These are phyloP conservation scores for Rhamphomyia laevipes DNA, from an alignment of 2,888 invertebrate species.

Conservation along the genomic window DNA sequence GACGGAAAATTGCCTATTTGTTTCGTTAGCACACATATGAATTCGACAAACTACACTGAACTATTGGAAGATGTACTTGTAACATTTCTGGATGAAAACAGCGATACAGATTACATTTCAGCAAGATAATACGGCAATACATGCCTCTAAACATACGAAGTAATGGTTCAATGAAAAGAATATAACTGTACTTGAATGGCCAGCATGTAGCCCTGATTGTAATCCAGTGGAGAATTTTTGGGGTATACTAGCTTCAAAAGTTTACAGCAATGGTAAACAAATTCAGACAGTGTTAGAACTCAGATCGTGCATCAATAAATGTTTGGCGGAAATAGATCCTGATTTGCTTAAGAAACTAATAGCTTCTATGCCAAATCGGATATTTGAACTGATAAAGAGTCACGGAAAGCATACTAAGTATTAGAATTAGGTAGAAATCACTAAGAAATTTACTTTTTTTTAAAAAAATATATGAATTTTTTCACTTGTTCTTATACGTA, in stretches of 20 bases:
- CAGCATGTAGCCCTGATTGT: constrained; percentile 4
- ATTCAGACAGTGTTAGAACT: not conserved
- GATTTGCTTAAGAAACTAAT: no score
- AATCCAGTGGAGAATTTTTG: constrained; percentile 7
- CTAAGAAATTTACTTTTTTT: no score
- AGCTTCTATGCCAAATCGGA: no score
- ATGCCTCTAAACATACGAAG: not conserved
- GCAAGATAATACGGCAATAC: constrained; percentile 6
- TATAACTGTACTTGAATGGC: constrained; percentile 8
- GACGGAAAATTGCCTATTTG: not conserved
- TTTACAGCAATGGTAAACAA: constrained; percentile 3
- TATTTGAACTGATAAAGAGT: no score
- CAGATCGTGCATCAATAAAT: no score
- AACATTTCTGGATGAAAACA: not conserved
- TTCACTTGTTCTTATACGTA: no score
- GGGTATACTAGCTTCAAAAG: not conserved
- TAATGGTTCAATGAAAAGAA: constrained; percentile 4
- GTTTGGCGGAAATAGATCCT: no score
- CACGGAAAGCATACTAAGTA: no score
- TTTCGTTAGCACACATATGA: not conserved
- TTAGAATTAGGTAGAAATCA: no score
- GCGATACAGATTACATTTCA: constrained; percentile 1
- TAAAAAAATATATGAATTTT: no score
- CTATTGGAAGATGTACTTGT: not conserved
- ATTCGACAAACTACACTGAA: not conserved